phyloP scores from a whole-genome alignment of 2,113 vertebrate species.

The Podarcis cretensis region DNA sequence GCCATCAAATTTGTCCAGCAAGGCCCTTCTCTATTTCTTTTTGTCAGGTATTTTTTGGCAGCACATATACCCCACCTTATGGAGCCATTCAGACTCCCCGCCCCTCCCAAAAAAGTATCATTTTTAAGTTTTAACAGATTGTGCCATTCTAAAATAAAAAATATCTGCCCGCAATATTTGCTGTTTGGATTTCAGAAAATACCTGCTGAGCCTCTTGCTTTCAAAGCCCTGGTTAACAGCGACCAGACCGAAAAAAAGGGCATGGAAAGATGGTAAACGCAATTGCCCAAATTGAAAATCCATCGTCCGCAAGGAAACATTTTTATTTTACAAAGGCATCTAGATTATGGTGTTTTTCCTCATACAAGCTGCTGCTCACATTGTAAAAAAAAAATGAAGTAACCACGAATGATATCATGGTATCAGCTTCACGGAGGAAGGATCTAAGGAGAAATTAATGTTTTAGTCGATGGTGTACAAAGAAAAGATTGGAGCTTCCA shows the following conservation, averaged over 20 bases:
- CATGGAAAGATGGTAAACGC: neutral
- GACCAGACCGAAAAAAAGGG: neutral
- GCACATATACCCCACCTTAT: neutral
- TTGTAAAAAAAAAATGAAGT: slow-evolving; percentile 37
- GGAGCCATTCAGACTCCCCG: neutral
- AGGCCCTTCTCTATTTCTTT: neutral
- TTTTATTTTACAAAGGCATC: neutral
- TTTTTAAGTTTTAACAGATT: neutral
- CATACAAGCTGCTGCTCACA: slow-evolving; percentile 48
- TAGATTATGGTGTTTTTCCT: slow-evolving; percentile 51
- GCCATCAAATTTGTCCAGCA: neutral
- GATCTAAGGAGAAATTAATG: slow-evolving; percentile 23
- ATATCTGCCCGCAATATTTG: neutral
- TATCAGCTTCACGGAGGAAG: neutral
- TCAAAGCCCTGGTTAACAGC: neutral
- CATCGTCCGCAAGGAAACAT: neutral
- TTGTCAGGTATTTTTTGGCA: neutral
- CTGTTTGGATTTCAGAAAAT: neutral
- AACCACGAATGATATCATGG: slow-evolving; percentile 1
- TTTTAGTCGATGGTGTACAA: slow-evolving; percentile 41
- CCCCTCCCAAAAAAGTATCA: neutral
- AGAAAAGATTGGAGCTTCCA: slow-evolving; percentile 60
- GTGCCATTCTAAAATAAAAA: neutral
- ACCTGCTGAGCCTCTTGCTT: neutral
- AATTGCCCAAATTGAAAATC: neutral